Evolutionary conservation across 2,888 invertebrate species (phyloP).

Genomic region (Caprella mutica): DNA sequence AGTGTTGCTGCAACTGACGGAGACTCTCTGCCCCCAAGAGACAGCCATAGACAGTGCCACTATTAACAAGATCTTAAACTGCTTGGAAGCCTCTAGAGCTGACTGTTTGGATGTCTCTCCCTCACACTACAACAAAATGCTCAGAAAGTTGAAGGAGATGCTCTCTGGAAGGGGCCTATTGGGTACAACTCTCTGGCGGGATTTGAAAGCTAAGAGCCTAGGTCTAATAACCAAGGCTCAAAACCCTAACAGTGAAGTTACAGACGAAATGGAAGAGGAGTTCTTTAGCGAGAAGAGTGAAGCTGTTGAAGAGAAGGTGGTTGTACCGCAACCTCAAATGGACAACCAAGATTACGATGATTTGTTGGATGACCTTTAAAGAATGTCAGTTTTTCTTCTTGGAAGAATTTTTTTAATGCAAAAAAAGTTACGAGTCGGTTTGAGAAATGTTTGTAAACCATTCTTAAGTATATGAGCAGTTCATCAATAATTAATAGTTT

Average conservation of each 20-base stretch:
- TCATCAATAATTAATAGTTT: too few species aligned
- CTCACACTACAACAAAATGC: conserved; percentile 15
- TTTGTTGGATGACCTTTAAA: too few species aligned
- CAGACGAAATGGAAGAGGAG: background rate
- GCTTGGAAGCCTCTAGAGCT: conserved; percentile 9
- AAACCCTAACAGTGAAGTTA: background rate
- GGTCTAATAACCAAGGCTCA: conserved; percentile 3
- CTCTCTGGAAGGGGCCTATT: background rate
- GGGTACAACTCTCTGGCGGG: too few species aligned
- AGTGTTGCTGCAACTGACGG: conserved; percentile 10
- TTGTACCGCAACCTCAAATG: too few species aligned
- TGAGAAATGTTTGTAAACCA: too few species aligned
- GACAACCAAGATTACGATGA: too few species aligned
- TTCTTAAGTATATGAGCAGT: too few species aligned
- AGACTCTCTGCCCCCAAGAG: conserved; percentile 2
- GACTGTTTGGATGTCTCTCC: conserved; percentile 19
- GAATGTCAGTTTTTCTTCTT: too few species aligned
- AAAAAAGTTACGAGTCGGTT: too few species aligned
- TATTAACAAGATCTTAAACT: conserved; percentile 12
- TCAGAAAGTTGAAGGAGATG: conserved; percentile 7
- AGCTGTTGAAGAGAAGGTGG: too few species aligned
- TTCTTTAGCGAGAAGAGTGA: too few species aligned
- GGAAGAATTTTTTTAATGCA: too few species aligned
- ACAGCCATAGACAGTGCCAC: background rate
- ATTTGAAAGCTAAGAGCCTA: background rate